Percentiles rank a stretch among this genome's conserved stretches.
Conservation (phyloP, 2,113 vertebrate genomes). For the Ploceus nigricollis region DNA sequence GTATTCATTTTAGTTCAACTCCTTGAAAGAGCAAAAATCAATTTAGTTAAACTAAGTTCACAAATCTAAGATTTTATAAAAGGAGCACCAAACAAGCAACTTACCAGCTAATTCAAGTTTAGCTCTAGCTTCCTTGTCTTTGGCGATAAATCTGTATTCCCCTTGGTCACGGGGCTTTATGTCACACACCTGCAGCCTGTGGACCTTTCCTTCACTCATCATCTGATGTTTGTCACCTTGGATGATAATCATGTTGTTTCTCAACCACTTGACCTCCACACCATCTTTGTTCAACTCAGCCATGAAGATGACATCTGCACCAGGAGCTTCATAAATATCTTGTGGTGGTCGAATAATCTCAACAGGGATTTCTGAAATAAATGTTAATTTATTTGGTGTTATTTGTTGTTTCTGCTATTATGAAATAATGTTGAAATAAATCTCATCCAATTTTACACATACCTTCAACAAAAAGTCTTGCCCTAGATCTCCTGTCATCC, state of each 20-base stretch:
- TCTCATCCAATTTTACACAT: neutral
- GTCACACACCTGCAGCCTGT: conserved; percentile 92
- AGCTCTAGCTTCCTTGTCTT: conserved; percentile 95
- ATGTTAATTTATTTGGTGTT: neutral
- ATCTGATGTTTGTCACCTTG: conserved; percentile 98
- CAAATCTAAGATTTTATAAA: neutral
- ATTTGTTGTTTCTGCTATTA: neutral
- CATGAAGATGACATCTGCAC: conserved; percentile 87
- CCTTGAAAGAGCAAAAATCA: neutral
- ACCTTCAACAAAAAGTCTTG: conserved; percentile 98
- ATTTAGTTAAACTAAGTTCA: neutral
- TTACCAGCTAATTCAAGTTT: conserved; percentile 95
- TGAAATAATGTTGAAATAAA: neutral
- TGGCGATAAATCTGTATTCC: conserved; percentile 94
- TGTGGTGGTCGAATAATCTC: conserved; percentile 93
- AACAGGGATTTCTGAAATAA: conserved; percentile 88
- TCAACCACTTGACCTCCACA: conserved; percentile 95
- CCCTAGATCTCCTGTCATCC: conserved; percentile 91
- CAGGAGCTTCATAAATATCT: conserved; percentile 89
- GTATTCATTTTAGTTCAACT: neutral
- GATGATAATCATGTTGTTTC: conserved; percentile 95
- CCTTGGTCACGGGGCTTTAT: conserved; percentile 94
- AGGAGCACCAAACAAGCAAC: conserved; percentile 13
- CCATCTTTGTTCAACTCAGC: conserved; percentile 96
- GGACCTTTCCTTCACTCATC: conserved; percentile 95